phyloP scores from a whole-genome alignment of 2,113 vertebrate species.

The Pholis gunnellus region DNA sequence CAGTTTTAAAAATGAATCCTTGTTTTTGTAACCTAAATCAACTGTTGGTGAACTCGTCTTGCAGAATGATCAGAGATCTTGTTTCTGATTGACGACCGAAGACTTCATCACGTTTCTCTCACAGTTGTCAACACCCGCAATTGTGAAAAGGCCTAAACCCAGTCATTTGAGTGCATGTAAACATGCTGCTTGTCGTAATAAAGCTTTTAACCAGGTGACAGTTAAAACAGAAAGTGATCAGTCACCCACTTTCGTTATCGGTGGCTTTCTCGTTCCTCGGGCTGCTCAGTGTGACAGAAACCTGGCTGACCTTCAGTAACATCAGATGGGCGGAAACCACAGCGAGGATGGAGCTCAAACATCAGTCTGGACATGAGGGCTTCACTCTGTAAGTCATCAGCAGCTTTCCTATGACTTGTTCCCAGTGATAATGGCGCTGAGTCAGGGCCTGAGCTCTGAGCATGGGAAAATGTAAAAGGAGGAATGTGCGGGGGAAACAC shows the following conservation, averaged over 20 bases:
- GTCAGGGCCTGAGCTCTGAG: conserved; percentile 73
- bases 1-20: not conserved
- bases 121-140: not conserved
- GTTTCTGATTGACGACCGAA: not conserved
- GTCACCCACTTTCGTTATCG: conserved; percentile 11
- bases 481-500: conserved; percentile 79
- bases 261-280: conserved; percentile 44
- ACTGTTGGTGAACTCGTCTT: not conserved
- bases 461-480: conserved; percentile 81
- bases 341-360: conserved; percentile 71
- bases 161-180: conserved; percentile 13
- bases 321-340: conserved; percentile 78
- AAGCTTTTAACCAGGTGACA: conserved; percentile 34
- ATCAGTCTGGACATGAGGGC: conserved; percentile 66
- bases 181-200: not conserved
- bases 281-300: conserved; percentile 35
- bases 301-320: conserved; percentile 60
- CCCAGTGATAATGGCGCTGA: conserved; percentile 74
- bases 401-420: conserved; percentile 72
- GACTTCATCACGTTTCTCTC: not conserved
- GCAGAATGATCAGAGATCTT: not conserved
- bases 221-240: not conserved
- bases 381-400: conserved; percentile 79
- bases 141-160: conserved; percentile 3
- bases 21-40: not conserved